Percentiles rank a stretch among this genome's conserved stretches.
Conservation (phyloP, 2,888 invertebrate genomes). For the Caradrina kadenii region DNA sequence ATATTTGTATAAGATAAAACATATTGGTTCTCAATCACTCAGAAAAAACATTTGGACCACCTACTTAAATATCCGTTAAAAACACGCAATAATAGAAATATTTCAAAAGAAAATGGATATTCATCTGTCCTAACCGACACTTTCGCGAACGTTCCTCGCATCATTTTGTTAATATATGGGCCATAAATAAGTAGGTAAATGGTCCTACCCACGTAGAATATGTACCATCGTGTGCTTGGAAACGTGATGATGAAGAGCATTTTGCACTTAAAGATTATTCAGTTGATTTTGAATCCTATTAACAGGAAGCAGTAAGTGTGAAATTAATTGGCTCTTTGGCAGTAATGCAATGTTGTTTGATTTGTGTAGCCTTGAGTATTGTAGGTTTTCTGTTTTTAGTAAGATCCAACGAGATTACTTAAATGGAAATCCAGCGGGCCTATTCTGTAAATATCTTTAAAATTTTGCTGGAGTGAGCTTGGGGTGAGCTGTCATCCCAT, state of each 20-base stretch:
- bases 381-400: neutral
- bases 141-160: conserved; percentile 32
- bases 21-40: conserved; percentile 10
- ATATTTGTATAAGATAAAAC: conserved; percentile 6
- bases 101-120: conserved; percentile 25
- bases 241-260: conserved; percentile 37
- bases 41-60: conserved; percentile 13
- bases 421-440: neutral
- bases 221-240: conserved; percentile 15
- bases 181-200: conserved; percentile 47
- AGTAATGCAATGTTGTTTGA: conserved; percentile 12
- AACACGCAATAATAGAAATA: conserved; percentile 34
- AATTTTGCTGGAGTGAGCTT: neutral
- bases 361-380: conserved; percentile 6
- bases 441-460: neutral
- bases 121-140: neutral
- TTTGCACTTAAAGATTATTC: conserved; percentile 19
- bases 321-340: conserved; percentile 32
- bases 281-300: conserved; percentile 16
- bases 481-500: neutral
- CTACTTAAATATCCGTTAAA: conserved; percentile 12
- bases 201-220: conserved; percentile 38
- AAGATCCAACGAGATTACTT: neutral
- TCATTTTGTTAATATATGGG: conserved; percentile 34
- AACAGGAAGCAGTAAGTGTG: conserved; percentile 16